Percentiles rank a stretch among this genome's conserved stretches.
Evolutionary conservation across 2,113 vertebrate species (phyloP).

Genomic region (Cryptomyrus ogoouensis): DNA sequence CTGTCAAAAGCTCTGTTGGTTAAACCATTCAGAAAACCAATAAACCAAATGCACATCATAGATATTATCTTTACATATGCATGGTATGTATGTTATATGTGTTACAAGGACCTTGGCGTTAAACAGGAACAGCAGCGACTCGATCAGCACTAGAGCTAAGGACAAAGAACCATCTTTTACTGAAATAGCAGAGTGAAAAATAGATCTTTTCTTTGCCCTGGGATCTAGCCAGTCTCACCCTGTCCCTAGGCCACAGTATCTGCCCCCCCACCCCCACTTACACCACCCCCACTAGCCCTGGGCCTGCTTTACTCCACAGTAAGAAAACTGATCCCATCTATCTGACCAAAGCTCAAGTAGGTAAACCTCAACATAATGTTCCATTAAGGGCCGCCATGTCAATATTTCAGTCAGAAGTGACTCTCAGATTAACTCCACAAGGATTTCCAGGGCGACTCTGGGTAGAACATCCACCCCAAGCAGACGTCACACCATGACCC

Average conservation of each 20-base stretch:
- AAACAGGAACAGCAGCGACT: neutral
- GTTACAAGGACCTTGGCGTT: conserved; percentile 30
- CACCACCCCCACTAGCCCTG: neutral
- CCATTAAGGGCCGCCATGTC: conserved; percentile 12
- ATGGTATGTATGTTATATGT: neutral
- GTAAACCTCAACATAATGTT: conserved; percentile 15
- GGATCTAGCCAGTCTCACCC: neutral
- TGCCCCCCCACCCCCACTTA: neutral
- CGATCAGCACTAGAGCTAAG: neutral
- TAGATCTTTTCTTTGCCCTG: neutral
- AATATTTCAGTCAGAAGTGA: conserved; percentile 21
- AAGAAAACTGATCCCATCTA: conserved; percentile 10
- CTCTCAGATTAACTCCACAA: neutral
- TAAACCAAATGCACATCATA: conserved; percentile 22
- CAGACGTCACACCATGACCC: neutral
- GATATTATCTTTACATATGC: conserved; percentile 21
- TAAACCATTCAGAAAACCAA: conserved; percentile 21
- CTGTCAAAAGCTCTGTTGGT: conserved; percentile 27
- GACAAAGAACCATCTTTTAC: neutral
- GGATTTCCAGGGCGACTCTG: neutral
- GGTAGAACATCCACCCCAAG: neutral
- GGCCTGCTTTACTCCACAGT: neutral
- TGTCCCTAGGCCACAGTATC: neutral
- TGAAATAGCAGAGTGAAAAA: neutral
- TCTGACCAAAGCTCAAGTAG: neutral